Evolutionary conservation across 2,113 vertebrate genomes (phyloP).

Genomic region (Ovibos moschatus): DNA sequence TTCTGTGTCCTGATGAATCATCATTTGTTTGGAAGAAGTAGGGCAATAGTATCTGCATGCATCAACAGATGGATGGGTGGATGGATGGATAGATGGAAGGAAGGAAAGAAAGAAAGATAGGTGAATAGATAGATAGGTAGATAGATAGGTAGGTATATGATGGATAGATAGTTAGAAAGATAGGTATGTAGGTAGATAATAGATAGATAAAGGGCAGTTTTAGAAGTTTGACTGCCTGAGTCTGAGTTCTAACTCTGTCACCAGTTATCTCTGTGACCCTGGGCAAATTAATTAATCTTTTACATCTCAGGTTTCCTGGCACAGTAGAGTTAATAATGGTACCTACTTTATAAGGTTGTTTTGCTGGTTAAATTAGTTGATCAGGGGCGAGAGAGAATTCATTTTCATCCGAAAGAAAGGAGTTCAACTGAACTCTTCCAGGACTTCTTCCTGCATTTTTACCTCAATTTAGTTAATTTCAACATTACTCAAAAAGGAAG

Average conservation of each 20-base stretch:
- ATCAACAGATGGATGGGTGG: not conserved
- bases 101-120: not conserved
- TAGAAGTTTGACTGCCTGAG: not conserved
- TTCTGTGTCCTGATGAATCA: not conserved
- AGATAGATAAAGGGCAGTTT: not conserved
- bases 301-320: not conserved
- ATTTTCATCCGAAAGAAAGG: not conserved
- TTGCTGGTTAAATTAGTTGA: not conserved
- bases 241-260: not conserved
- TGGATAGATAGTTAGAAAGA: not conserved
- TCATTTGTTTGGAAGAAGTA: not conserved
- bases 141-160: not conserved
- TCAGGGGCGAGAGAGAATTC: not conserved
- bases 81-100: not conserved
- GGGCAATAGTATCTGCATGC: too few relatives aligned
- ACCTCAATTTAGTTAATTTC: not conserved
- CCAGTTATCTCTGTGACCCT: not conserved
- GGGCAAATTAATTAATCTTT: not conserved
- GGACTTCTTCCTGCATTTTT: not conserved
- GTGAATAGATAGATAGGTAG: not conserved
- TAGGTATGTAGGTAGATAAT: not conserved
- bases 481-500: not conserved
- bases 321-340: not conserved
- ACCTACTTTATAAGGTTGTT: not conserved
- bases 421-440: not conserved